Percentiles rank a stretch among this genome's conserved stretches.
These are phyloP conservation scores for Aphelocoma californica DNA, from an alignment of 2,797 vertebrate species.

Conservation along the genomic window DNA sequence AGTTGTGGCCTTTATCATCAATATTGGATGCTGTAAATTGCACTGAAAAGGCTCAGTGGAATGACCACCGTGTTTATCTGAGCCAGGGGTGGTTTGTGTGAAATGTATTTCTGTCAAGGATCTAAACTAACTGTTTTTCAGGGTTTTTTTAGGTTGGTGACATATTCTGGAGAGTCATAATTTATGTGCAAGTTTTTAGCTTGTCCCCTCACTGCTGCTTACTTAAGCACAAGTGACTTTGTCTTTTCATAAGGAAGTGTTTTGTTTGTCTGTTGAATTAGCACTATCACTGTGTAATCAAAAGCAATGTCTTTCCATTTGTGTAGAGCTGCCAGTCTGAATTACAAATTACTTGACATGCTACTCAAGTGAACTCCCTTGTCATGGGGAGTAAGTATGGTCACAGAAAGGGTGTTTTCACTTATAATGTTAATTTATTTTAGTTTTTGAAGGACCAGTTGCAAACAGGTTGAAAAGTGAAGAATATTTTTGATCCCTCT, in stretches of 20 bases:
- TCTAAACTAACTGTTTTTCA: not conserved
- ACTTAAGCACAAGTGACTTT: not conserved
- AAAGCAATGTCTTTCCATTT: not conserved
- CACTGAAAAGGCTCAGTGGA: not conserved
- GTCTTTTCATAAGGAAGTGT: not conserved
- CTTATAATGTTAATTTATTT: not conserved
- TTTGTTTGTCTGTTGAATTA: constrained; percentile 2
- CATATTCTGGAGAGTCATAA: not conserved
- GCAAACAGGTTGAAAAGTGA: not conserved
- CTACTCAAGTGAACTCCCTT: not conserved
- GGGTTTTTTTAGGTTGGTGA: not conserved
- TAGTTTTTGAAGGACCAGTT: not conserved
- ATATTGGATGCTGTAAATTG: not conserved
- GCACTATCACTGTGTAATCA: not conserved
- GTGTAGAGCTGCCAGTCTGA: not conserved
- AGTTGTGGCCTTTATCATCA: not conserved
- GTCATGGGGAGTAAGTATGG: not conserved
- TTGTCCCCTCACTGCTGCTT: not conserved
- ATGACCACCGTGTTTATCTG: not conserved
- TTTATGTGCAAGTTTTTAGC: not conserved
- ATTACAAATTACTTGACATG: not conserved
- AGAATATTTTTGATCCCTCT: not conserved
- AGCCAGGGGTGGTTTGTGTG: not conserved
- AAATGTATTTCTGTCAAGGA: not conserved
- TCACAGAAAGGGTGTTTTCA: rapidly evolving